Conservation (phyloP, 2,797 vertebrate species). For the Florisuga fusca region DNA sequence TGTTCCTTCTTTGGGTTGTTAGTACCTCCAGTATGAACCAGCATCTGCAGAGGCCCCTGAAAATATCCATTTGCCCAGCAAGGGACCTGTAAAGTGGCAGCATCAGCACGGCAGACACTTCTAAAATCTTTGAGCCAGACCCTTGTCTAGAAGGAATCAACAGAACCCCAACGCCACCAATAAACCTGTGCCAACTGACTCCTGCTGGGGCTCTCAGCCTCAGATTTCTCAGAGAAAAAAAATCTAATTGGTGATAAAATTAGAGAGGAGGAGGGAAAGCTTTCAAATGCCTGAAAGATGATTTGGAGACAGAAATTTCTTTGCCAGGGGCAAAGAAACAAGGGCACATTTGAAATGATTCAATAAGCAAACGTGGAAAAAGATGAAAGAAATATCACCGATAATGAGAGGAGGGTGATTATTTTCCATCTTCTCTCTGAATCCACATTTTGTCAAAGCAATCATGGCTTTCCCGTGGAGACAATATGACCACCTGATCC, state of each 20-base stretch:
- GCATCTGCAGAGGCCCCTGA: background rate
- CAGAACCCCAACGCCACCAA: background rate
- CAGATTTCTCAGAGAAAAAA: background rate
- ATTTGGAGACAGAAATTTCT: constrained; percentile 33
- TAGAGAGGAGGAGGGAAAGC: constrained; percentile 2
- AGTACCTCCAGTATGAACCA: background rate
- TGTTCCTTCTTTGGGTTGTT: background rate
- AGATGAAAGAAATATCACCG: constrained; percentile 17
- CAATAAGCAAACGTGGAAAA: constrained; percentile 12
- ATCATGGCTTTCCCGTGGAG: background rate
- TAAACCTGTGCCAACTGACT: background rate
- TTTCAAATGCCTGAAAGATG: constrained; percentile 16
- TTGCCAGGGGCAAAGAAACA: constrained; percentile 23
- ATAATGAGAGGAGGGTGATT: constrained; percentile 1
- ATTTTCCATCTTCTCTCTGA: background rate
- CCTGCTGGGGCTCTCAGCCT: background rate
- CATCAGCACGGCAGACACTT: constrained; percentile 19
- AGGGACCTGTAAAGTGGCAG: background rate
- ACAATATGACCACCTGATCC: background rate
- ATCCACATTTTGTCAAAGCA: constrained; percentile 28
- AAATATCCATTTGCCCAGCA: background rate
- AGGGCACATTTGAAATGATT: background rate
- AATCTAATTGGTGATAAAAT: background rate
- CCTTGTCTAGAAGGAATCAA: background rate
- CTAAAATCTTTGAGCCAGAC: background rate